Evolutionary conservation across 2,797 vertebrate genomes (phyloP), one percentile per base, ranked within the genome.

Genomic region (Melanotaenia trifasciata): DNA sequence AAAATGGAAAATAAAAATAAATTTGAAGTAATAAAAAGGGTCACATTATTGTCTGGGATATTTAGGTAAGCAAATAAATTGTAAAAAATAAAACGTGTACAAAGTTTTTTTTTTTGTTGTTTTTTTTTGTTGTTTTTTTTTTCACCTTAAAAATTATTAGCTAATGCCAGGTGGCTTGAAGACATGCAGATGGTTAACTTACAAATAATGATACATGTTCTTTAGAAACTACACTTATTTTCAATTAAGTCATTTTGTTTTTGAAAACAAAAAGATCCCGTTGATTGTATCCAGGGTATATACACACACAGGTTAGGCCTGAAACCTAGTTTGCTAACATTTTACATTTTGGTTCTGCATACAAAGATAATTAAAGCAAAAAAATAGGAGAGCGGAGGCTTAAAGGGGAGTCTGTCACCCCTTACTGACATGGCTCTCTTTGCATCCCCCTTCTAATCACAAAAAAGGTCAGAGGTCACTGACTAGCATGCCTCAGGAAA

Each of bases 41-140:
- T 95, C 94, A 95, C 94, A 95, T 95, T 95, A 92, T 95, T 93
- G 91, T 95, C 94, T 94, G 94, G 94, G 94, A 95, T 95, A 94
- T 94, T 95, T 91, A 94, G 93, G 90, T 92, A 94, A 91, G 94
- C 92, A 95, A 95, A 95, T 91, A 93, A 95, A 94, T 92, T 91
- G 93, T 94, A 95, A 97, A 96, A 96, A 96, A 96, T 96, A 96
- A 96, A 96, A 96, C 94, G 95, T 95, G 94, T 95, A 96, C 95
- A 94, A 94, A 93, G 72, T 33, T 33, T 33, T 33, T 33, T 33
- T 85, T 90, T 89, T 90, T 90, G 76, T 83, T 80, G 77, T 72
- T 70, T 81, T 63, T 50, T 58, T 85, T 78, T 78, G 89, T 87
- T 87, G 90, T 57, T 85, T 78, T 74, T 90, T 73, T 84, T 43